A percentile compares a stretch with the other conserved stretches of the same genome.
Evolutionary conservation across 2,888 invertebrate species (phyloP).

Genomic region (Mayetiola destructor): DNA sequence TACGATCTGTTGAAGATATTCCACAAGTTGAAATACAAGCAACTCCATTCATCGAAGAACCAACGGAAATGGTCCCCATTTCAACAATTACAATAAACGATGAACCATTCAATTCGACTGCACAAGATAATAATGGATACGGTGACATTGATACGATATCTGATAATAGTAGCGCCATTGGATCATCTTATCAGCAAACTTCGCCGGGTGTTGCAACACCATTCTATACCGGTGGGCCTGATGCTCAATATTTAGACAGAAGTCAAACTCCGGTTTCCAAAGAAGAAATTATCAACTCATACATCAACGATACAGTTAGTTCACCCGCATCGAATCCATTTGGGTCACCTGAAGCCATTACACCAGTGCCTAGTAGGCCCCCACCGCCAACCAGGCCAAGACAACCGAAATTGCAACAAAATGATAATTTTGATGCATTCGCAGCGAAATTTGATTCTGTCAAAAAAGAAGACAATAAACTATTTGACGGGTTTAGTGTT

Average conservation of each 20-base stretch:
- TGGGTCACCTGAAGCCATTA: constrained; percentile 24
- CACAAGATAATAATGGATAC: background rate
- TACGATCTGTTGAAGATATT: background rate
- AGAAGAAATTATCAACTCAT: constrained; percentile 29
- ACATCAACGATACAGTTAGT: constrained; percentile 18
- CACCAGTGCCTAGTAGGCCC: constrained; percentile 19
- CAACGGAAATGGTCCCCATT: background rate
- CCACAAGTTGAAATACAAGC: background rate
- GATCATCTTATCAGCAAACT: constrained; percentile 16
- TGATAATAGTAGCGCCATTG: constrained; percentile 17
- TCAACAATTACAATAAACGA: background rate
- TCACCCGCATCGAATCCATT: constrained; percentile 38
- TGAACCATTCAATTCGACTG: constrained; percentile 6
- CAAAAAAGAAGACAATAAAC: constrained; percentile 29
- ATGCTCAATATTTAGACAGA: constrained; percentile 3
- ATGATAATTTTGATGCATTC: constrained; percentile 73
- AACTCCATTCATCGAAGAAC: background rate
- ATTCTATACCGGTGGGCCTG: background rate
- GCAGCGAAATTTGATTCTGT: constrained; percentile 69
- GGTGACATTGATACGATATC: constrained; percentile 13
- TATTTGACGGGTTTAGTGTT: constrained; percentile 30
- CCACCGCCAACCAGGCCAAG: constrained; percentile 9
- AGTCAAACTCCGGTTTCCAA: constrained; percentile 15
- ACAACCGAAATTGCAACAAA: constrained; percentile 26
- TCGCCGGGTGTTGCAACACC: constrained; percentile 18